Evolutionary conservation across 2,888 invertebrate genomes (phyloP).

Genomic region (Rhagonycha fulva): DNA sequence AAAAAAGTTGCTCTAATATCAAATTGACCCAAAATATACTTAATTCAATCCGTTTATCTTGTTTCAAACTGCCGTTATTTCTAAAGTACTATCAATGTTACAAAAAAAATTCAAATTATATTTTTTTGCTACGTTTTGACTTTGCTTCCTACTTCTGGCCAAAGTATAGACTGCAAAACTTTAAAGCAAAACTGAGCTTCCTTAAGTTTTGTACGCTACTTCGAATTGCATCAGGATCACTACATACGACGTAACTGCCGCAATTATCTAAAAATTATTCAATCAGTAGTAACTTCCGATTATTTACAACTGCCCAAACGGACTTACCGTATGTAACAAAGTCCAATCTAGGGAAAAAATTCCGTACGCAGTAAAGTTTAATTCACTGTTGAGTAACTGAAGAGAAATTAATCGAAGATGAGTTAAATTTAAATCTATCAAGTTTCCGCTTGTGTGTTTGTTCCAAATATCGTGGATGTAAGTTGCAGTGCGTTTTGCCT

Average conservation of each 20-base stretch:
- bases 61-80: too few relatives aligned
- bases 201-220: too few relatives aligned
- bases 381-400: constrained; percentile 29
- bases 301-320: background rate
- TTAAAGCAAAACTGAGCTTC: too few relatives aligned
- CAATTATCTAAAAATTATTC: background rate
- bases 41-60: too few relatives aligned
- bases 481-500: constrained; percentile 31
- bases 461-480: constrained; percentile 36
- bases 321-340: constrained; percentile 27
- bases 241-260: background rate
- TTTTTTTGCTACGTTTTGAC: too few relatives aligned
- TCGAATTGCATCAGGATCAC: background rate
- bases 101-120: too few relatives aligned
- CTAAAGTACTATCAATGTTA: too few relatives aligned
- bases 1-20: too few relatives aligned
- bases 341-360: constrained; percentile 36
- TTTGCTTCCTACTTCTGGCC: too few relatives aligned
- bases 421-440: constrained; percentile 28
- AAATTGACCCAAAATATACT: too few relatives aligned
- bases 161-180: too few relatives aligned
- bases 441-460: constrained; percentile 29
- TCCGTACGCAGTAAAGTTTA: constrained; percentile 33
- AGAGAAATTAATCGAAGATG: constrained; percentile 34
- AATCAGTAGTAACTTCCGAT: too few relatives aligned